Evolutionary conservation across 23 tunicate species (phyloP), one percentile per base, ranked within the genome.

Genomic region (Halocynthia aurantium): DNA sequence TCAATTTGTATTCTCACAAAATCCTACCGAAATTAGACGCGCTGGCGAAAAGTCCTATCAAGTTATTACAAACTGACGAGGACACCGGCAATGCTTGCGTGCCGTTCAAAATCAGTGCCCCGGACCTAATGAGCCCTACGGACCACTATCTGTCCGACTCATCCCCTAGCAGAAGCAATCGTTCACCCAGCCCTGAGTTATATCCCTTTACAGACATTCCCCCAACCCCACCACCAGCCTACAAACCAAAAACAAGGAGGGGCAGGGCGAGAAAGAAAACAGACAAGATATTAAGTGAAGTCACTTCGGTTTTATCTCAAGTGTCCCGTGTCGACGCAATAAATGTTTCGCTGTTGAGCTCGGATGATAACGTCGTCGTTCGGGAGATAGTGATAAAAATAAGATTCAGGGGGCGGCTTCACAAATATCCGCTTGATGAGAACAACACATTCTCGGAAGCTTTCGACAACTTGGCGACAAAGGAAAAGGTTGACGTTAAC

Each of bases 1-100:
- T 74, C 40, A 74, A 74, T 74, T 7, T 74, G 8, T 74, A 74
- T n/a, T 74, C 78, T 12, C 78, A 56, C 62, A 74, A 74, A n/a
- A 74, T 74, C 19, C 56, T 74, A 2, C 78, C 78, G 12, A 55
- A 74, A 54, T 64, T 74, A 8, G 64, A 74, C 31, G 76, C 76
- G 61, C 17, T 74, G n/a, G 64, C 78, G 50, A 56, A 55, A 54
- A 74, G 78, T 54, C 78, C 78, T 54, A 53, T 74, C 22, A 74
- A 54, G 63, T 8, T 74, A 8, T 13, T 17, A 7, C 18, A 20
- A 8, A 54, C n/a, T 8, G 75, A 70, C n/a, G 78, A 53, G 5
- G 78, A 74, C 5, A 64, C 55, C 10, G 78, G 64, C 56, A 74
- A 56, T 54, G 64, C 55, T 21, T 74, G 13, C 56, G 78, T 56